Percentiles rank a stretch among this genome's conserved stretches.
Evolutionary conservation across 1,140 invertebrate genomes (phyloP).

Genomic region (Mycetomoellerius zeteki): DNA sequence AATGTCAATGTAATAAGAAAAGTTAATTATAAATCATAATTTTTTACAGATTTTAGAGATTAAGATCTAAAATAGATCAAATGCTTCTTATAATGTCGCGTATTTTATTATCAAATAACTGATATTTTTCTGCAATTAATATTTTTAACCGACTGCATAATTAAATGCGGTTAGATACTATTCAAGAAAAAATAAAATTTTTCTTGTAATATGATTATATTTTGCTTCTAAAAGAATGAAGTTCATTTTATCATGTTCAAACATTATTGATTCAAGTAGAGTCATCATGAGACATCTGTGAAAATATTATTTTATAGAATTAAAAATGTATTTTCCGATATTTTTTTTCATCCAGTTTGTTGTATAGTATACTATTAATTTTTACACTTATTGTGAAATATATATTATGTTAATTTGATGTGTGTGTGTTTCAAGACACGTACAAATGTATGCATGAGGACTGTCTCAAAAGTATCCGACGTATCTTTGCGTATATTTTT

Average conservation of each 20-base stretch:
- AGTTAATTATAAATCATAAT: constrained; percentile 8
- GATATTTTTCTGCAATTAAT: constrained; percentile 18
- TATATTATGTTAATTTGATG: not conserved
- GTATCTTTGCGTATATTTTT: too few species aligned
- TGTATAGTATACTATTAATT: not conserved
- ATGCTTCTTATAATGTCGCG: constrained; percentile 7
- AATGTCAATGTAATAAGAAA: constrained; percentile 14
- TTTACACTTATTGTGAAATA: constrained; percentile 4
- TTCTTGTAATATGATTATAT: not conserved
- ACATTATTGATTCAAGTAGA: not conserved
- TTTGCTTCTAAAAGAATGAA: not conserved
- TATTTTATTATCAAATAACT: constrained; percentile 37
- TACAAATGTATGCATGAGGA: too few species aligned
- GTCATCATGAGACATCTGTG: not conserved
- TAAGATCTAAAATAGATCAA: constrained; percentile 38
- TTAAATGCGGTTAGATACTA: constrained; percentile 12
- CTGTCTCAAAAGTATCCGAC: too few species aligned
- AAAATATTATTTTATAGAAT: constrained; percentile 13
- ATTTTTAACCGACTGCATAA: constrained; percentile 21
- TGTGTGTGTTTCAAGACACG: too few species aligned
- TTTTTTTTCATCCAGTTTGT: constrained; percentile 3
- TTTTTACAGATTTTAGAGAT: constrained; percentile 39
- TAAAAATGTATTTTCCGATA: constrained; percentile 23
- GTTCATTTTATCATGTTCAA: not conserved
- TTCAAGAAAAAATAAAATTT: not conserved